Conservation (phyloP, 2,888 invertebrate genomes). For the Ophioninae sp. region DNA sequence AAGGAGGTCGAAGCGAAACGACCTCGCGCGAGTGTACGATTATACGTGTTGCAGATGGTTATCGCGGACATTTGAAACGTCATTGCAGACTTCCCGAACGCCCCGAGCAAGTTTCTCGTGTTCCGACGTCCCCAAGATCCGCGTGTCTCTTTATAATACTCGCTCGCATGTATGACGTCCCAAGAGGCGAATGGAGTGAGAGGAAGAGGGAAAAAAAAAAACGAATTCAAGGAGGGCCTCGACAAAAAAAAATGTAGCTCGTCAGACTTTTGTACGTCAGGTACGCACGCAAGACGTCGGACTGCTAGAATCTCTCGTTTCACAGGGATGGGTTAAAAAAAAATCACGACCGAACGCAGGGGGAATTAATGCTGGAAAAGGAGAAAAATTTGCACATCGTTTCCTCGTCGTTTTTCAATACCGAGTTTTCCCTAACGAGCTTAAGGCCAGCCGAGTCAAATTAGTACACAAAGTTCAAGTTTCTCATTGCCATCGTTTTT, state of each 20-base stretch:
- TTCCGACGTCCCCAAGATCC: conserved; percentile 51
- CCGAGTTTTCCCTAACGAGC: not conserved
- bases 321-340: conserved; percentile 8
- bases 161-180: not conserved
- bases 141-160: not conserved
- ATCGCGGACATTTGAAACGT: conserved; percentile 60
- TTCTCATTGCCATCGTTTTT: no score
- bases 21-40: conserved; percentile 38
- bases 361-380: not conserved
- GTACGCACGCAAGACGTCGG: conserved; percentile 7
- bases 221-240: conserved; percentile 48
- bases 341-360: not conserved
- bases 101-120: conserved; percentile 61
- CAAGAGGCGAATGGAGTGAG: conserved; percentile 8
- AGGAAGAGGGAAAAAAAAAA: conserved; percentile 40
- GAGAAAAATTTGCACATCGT: not conserved
- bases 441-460: no score
- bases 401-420: not conserved
- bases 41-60: conserved; percentile 33
- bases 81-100: conserved; percentile 58
- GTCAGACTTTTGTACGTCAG: conserved; percentile 21
- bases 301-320: conserved; percentile 29
- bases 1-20: conserved; percentile 48
- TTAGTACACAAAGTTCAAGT: no score
- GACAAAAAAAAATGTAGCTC: conserved; percentile 16